Conservation (phyloP, 2,888 invertebrate genomes). For the Anticlea derivata region DNA sequence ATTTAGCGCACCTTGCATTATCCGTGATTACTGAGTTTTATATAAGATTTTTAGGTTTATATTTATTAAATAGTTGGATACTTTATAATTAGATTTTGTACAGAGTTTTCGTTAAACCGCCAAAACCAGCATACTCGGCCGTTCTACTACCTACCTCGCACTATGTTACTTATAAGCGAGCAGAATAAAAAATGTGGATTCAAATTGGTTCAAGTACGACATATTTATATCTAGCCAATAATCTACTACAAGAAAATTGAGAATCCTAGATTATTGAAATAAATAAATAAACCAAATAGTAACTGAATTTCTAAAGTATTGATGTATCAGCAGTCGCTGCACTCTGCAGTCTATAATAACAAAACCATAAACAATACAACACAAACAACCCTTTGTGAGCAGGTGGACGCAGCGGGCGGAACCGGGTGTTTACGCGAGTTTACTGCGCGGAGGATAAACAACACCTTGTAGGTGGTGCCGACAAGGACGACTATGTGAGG, state of each 20-base stretch:
- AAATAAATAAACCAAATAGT: not conserved
- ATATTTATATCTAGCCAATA: too few species aligned
- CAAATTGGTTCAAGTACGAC: too few species aligned
- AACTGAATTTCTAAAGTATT: conserved; percentile 5
- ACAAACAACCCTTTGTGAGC: conserved; percentile 42
- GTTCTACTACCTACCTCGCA: too few species aligned
- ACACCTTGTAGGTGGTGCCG: conserved; percentile 41
- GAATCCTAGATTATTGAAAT: too few species aligned
- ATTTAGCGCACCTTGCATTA: conserved; percentile 59
- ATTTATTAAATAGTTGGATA: too few species aligned
- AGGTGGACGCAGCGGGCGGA: conserved; percentile 75
- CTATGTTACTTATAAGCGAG: too few species aligned
- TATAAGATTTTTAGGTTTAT: too few species aligned
- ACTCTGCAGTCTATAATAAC: conserved; percentile 19
- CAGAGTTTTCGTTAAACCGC: too few species aligned
- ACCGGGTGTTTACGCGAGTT: conserved; percentile 69
- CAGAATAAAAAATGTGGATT: too few species aligned
- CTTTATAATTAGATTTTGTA: too few species aligned
- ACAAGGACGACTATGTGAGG: conserved; percentile 11
- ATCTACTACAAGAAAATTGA: too few species aligned
- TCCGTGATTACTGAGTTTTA: conserved; percentile 34
- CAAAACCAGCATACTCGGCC: too few species aligned
- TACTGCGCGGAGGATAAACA: conserved; percentile 49
- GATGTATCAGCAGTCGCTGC: not conserved
- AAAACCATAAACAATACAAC: conserved; percentile 17